A percentile compares a stretch with the other conserved stretches of the same genome.
phyloP scores from a whole-genome alignment of 2,888 invertebrate genomes.

The Kuschelorhynchus macadamiae region DNA sequence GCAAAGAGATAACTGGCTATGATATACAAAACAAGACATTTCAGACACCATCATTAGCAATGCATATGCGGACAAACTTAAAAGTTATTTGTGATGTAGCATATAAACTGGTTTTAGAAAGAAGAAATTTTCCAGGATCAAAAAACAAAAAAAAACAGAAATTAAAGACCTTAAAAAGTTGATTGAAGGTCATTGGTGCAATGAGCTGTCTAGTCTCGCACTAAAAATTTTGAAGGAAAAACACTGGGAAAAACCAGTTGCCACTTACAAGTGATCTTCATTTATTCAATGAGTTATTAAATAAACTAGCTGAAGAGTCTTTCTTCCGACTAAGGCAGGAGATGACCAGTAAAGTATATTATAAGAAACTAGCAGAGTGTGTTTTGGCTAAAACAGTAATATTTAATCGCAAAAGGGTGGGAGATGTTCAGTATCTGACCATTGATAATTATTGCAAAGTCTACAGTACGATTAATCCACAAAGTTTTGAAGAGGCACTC shows the following conservation, averaged over 20 bases:
- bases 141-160: conserved; percentile 35
- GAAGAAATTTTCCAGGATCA: conserved; percentile 31
- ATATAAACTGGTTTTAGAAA: conserved; percentile 46
- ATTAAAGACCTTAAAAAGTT: conserved; percentile 43
- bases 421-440: too few relatives aligned
- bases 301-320: conserved; percentile 40
- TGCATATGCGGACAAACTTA: conserved; percentile 51
- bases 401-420: conserved; percentile 53
- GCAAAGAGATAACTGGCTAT: conserved; percentile 51
- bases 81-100: conserved; percentile 49
- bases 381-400: conserved; percentile 46
- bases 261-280: conserved; percentile 54
- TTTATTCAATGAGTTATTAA: conserved; percentile 47
- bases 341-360: conserved; percentile 33
- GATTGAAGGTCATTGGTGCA: conserved; percentile 54
- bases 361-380: conserved; percentile 53
- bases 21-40: conserved; percentile 40
- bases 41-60: conserved; percentile 47
- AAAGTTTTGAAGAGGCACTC: conserved; percentile 27
- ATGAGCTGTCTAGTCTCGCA: conserved; percentile 54
- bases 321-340: conserved; percentile 37
- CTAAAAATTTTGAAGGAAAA: conserved; percentile 53
- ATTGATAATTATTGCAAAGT: too few relatives aligned
- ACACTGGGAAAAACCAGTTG: conserved; percentile 52
- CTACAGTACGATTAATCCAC: conserved; percentile 17